These are phyloP conservation scores for Brachyrhaphis roseni DNA, from an alignment of 2,797 vertebrate genomes.

Conservation along the genomic window DNA sequence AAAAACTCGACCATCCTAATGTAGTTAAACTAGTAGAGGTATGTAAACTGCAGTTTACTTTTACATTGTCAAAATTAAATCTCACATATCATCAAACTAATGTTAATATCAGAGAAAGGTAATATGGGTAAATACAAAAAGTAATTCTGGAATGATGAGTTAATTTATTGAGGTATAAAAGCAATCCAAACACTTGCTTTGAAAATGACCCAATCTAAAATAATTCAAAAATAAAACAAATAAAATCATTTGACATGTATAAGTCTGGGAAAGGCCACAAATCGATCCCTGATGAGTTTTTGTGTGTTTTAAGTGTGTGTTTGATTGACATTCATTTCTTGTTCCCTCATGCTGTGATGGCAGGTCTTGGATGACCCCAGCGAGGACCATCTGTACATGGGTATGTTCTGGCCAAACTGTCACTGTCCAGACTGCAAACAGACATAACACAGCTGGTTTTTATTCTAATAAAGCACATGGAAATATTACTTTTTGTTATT, in stretches of 20 bases:
- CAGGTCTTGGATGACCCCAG: constrained; percentile 98
- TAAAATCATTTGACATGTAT: neutral
- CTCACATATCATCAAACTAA: neutral
- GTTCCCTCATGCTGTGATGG: constrained; percentile 59
- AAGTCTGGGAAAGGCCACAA: neutral
- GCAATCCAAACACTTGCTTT: neutral
- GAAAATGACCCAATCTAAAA: neutral
- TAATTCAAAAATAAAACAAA: neutral
- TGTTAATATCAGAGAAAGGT: neutral
- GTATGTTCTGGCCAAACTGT: constrained; percentile 77
- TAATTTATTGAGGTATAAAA: neutral
- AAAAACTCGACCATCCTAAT: constrained; percentile 97
- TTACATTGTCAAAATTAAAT: neutral
- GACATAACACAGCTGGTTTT: constrained; percentile 17
- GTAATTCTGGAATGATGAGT: neutral
- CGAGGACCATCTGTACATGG: constrained; percentile 99
- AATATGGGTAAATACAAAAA: neutral
- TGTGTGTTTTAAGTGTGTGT: constrained; percentile 10
- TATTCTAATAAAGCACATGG: constrained; percentile 9
- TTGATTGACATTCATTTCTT: constrained; percentile 45
- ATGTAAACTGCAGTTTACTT: constrained; percentile 19
- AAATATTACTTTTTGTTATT: neutral
- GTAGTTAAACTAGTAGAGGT: constrained; percentile 98
- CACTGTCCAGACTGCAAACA: constrained; percentile 16
- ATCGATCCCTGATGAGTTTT: neutral